Evolutionary conservation across 2,797 vertebrate species (phyloP).

Genomic region (Agapornis canus): DNA sequence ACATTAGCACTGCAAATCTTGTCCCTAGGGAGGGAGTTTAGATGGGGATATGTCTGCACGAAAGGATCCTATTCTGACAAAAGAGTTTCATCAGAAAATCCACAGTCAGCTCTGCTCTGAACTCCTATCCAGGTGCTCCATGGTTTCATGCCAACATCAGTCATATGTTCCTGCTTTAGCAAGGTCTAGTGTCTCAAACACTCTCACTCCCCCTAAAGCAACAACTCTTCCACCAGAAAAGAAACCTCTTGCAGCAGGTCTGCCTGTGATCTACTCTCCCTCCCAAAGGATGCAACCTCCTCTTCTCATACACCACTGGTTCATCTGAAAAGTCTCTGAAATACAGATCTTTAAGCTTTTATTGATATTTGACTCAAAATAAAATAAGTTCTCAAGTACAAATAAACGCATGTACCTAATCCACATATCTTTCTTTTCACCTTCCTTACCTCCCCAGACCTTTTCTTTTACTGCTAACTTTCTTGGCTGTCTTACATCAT

Average conservation of each 20-base stretch:
- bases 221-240: neutral
- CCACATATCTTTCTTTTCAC: neutral
- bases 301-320: neutral
- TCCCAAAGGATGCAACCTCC: neutral
- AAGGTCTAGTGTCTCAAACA: neutral
- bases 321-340: slow-evolving; percentile 15
- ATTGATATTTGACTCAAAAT: neutral
- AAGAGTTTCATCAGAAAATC: slow-evolving; percentile 8
- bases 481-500: neutral
- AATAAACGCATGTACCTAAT: neutral
- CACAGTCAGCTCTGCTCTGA: neutral
- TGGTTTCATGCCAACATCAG: neutral
- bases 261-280: neutral
- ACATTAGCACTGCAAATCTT: neutral
- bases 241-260: neutral
- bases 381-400: neutral
- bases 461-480: neutral
- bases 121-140: neutral
- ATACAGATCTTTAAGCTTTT: neutral
- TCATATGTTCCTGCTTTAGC: slow-evolving; percentile 12
- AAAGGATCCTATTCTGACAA: neutral
- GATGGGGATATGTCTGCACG: neutral
- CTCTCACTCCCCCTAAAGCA: slow-evolving; percentile 7
- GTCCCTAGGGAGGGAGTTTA: neutral
- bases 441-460: neutral